Evolutionary conservation across 1,140 invertebrate species (phyloP), one percentile per base, ranked within the genome.

Genomic region (Atta cephalotes): DNA sequence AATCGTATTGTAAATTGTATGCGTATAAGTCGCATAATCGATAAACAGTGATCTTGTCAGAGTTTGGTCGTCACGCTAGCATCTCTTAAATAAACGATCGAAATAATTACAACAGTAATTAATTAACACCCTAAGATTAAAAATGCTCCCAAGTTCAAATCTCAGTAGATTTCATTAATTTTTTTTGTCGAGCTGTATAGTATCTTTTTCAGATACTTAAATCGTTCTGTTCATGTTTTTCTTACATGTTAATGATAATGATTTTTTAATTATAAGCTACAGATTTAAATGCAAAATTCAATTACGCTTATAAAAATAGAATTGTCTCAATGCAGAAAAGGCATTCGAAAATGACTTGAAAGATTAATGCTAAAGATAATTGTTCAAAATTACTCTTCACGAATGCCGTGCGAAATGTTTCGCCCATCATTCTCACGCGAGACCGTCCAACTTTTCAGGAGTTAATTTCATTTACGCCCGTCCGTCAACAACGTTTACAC

Each of bases 391-490:
- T 71, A 31, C 14, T 45, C 39, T n/a, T n/a, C 14, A 5, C 51
- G 16, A 70, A 25, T 71, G n/a, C 16, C 79, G 31, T 45, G 35
- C 35, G 31, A 58, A 70, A 62, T 82, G 21, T 51, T 51, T 74
- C 39, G 18, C 3, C 49, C 35, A 21, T 10, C 18, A 62, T 84
- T 76, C 80, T 62, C 70, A 84, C 56, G 70, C 56, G 68, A 56
- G 79, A 45, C 35, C 31, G 39, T 21, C 58, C n/a, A 49, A 31
- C 65, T 84, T 81, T 81, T 72, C 80, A 62, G 6, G 39, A 74
- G 53, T 76, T 84, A 84, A 84, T 76, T 76, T 84, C 80, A 84
- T 76, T 74, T 76, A 84, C 56, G 70, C 63, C 25, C 14, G 28
- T 60, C 53, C 39, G 53, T 45, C 65, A 68, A 79, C 65, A 68